These are phyloP conservation scores for Penaeus indicus DNA, from an alignment of 1,140 invertebrate genomes.

Conservation along the genomic window DNA sequence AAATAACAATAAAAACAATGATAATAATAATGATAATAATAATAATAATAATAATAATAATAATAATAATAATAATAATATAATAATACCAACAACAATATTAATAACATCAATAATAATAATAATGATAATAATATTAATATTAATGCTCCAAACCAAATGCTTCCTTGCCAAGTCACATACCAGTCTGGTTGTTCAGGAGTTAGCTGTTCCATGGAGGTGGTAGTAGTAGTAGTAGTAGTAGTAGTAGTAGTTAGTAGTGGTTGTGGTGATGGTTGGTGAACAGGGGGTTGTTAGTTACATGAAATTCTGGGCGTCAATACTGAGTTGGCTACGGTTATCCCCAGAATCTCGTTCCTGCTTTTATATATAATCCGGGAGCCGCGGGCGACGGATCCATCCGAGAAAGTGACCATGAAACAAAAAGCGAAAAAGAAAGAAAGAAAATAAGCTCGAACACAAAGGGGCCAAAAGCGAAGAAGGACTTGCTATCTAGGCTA, in stretches of 20 bases:
- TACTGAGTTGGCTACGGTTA: constrained; percentile 60
- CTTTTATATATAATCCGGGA: constrained; percentile 42
- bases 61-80: too few species aligned
- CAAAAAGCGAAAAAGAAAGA: constrained; percentile 59
- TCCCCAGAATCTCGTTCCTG: constrained; percentile 53
- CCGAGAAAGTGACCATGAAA: constrained; percentile 54
- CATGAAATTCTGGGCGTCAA: constrained; percentile 64
- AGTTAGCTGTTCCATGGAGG: constrained; percentile 58
- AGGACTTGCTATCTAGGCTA: constrained; percentile 10
- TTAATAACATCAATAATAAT: background rate
- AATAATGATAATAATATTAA: background rate
- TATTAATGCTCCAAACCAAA: constrained; percentile 44
- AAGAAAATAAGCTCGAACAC: constrained; percentile 59
- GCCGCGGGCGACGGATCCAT: constrained; percentile 43
- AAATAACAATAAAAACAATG: too few species aligned
- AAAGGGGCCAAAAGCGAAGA: constrained; percentile 37
- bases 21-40: too few species aligned
- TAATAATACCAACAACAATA: constrained; percentile 2
- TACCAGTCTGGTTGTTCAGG: constrained; percentile 62
- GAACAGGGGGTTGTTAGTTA: constrained; percentile 59
- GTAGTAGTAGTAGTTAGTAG: constrained; percentile 44
- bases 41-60: too few species aligned
- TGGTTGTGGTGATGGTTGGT: constrained; percentile 50
- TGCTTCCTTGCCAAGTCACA: constrained; percentile 58
- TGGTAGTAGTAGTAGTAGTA: constrained; percentile 30